A percentile compares a stretch with the other conserved stretches of the same genome.
These are phyloP conservation scores for Mesochorus sp. DNA, from an alignment of 2,888 invertebrate species.

Conservation along the genomic window DNA sequence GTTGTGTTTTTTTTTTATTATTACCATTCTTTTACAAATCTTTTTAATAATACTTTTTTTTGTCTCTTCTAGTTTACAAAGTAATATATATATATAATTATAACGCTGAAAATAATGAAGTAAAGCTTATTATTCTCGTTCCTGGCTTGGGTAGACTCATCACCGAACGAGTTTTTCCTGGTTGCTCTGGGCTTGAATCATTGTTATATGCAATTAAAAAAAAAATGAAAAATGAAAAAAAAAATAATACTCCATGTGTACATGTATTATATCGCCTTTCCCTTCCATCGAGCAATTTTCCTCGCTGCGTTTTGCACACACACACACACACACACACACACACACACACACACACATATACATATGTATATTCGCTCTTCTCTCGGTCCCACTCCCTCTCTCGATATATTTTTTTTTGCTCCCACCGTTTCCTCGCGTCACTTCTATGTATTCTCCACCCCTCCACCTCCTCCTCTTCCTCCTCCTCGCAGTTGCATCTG, in stretches of 20 bases:
- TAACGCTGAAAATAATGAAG: slow-evolving; percentile 58
- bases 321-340: background rate
- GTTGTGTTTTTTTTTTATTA: slow-evolving; percentile 25
- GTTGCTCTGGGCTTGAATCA: slow-evolving; percentile 63
- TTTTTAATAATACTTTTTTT: slow-evolving; percentile 34
- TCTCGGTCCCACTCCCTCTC: background rate
- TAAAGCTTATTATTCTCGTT: slow-evolving; percentile 55
- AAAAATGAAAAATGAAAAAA: slow-evolving; percentile 22
- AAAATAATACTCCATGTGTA: slow-evolving; percentile 52
- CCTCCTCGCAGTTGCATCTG: slow-evolving; percentile 47
- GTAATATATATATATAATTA: slow-evolving; percentile 56
- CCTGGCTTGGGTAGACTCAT: slow-evolving; percentile 64
- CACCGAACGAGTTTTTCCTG: slow-evolving; percentile 62
- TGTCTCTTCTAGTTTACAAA: slow-evolving; percentile 48
- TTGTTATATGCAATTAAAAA: slow-evolving; percentile 57
- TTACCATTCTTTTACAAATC: slow-evolving; percentile 18
- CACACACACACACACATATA: background rate
- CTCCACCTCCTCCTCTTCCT: background rate
- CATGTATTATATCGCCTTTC: slow-evolving; percentile 54
- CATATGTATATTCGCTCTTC: slow-evolving; percentile 2
- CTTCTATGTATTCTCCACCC: slow-evolving; percentile 4
- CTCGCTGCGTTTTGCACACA: slow-evolving; percentile 31
- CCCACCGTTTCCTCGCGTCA: slow-evolving; percentile 29
- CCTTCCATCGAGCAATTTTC: slow-evolving; percentile 39
- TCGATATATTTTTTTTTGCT: slow-evolving; percentile 23